A percentile compares a stretch with the other conserved stretches of the same genome.
Conservation (phyloP, 1,140 invertebrate species). For the Nephila pilipes region DNA sequence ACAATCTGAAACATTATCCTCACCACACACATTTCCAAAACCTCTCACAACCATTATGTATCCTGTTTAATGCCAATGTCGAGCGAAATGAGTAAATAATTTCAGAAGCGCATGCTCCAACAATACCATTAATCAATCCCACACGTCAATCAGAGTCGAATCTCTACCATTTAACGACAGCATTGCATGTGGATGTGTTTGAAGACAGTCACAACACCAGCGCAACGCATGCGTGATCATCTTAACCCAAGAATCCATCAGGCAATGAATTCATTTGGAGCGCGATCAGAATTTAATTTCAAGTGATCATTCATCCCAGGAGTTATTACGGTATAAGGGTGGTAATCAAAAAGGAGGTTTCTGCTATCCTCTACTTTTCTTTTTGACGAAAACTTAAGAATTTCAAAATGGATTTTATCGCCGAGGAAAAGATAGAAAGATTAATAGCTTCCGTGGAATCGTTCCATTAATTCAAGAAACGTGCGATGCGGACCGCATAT, state of each 20-base stretch:
- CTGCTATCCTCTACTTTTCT: not conserved
- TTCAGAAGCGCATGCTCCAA: not conserved
- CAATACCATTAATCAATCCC: not conserved
- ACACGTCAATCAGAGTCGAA: slow-evolving; percentile 4
- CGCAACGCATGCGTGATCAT: not conserved
- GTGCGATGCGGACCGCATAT: slow-evolving; percentile 46
- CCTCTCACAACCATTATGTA: not conserved
- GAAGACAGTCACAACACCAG: not conserved
- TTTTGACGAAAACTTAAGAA: not conserved
- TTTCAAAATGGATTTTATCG: slow-evolving; percentile 28
- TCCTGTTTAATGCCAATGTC: not conserved
- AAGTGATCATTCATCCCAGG: slow-evolving; percentile 23
- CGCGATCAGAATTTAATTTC: slow-evolving; percentile 53
- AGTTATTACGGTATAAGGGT: slow-evolving; percentile 31
- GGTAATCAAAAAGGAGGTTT: not conserved
- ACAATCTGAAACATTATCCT: not conserved
- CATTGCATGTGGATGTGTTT: not conserved
- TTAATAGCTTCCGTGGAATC: slow-evolving; percentile 7
- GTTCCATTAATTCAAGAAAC: slow-evolving; percentile 21
- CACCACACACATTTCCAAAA: not conserved
- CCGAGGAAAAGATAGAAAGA: slow-evolving; percentile 14
- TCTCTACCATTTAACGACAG: not conserved
- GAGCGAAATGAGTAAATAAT: not conserved
- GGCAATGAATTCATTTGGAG: slow-evolving; percentile 18
- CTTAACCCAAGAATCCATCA: slow-evolving; percentile 1